Conservation (phyloP, 2,888 invertebrate genomes). For the Pachycephus smyrnensis region DNA sequence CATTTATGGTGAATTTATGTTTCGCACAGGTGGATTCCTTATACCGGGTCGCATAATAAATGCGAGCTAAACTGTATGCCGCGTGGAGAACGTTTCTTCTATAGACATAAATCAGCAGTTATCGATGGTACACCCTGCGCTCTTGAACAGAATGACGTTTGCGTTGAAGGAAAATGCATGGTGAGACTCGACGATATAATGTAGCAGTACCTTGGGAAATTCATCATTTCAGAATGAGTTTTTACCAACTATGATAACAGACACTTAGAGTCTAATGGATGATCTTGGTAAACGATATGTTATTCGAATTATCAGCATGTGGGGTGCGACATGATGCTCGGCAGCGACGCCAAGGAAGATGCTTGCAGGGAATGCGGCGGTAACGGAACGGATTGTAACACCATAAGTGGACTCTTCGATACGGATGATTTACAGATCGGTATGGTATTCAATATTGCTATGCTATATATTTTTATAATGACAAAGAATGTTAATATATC, state of each 20-base stretch:
- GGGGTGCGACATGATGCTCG: slow-evolving; percentile 95
- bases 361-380: slow-evolving; percentile 94
- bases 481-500: background rate
- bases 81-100: slow-evolving; percentile 90
- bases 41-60: slow-evolving; percentile 86
- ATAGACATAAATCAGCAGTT: slow-evolving; percentile 84
- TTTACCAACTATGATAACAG: background rate
- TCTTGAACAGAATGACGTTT: slow-evolving; percentile 88
- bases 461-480: background rate
- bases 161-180: slow-evolving; percentile 94
- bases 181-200: slow-evolving; percentile 68
- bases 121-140: slow-evolving; percentile 87
- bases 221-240: background rate
- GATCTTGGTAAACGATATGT: background rate
- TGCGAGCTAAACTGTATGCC: slow-evolving; percentile 98
- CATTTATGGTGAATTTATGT: slow-evolving; percentile 5
- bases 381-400: slow-evolving; percentile 88
- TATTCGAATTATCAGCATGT: slow-evolving; percentile 74
- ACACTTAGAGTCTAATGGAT: background rate
- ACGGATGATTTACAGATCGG: slow-evolving; percentile 81
- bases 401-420: slow-evolving; percentile 78
- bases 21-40: slow-evolving; percentile 83
- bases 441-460: slow-evolving; percentile 58
- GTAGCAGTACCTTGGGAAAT: background rate
- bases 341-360: slow-evolving; percentile 88